A percentile compares a stretch with the other conserved stretches of the same genome.
These are phyloP conservation scores for Amphiprion percula DNA, from an alignment of 2,113 vertebrate genomes.

Conservation along the genomic window DNA sequence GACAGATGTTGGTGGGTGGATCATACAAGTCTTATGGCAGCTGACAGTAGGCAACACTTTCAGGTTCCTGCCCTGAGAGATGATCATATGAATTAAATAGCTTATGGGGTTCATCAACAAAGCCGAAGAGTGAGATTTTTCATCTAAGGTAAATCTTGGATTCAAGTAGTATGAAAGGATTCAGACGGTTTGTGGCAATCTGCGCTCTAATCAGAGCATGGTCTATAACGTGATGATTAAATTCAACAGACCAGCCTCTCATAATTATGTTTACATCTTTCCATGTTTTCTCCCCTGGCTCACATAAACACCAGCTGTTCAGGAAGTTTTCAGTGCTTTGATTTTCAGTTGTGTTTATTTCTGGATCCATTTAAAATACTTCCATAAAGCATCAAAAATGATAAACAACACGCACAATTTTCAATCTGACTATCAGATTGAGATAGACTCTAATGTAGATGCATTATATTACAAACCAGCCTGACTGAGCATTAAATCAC, in stretches of 20 bases:
- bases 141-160: background rate
- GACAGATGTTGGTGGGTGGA: slow-evolving; percentile 63
- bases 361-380: slow-evolving; percentile 19
- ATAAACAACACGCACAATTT: slow-evolving; percentile 3
- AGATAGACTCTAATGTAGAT: background rate
- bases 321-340: background rate
- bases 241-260: slow-evolving; percentile 7
- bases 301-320: slow-evolving; percentile 34
- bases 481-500: no score
- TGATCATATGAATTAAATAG: slow-evolving; percentile 20
- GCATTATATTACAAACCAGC: no score
- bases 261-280: slow-evolving; percentile 17
- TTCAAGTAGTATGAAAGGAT: slow-evolving; percentile 9
- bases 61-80: slow-evolving; percentile 25
- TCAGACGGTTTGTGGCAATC: slow-evolving; percentile 3
- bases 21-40: slow-evolving; percentile 32
- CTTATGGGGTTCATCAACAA: slow-evolving; percentile 26
- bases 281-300: slow-evolving; percentile 19
- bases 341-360: slow-evolving; percentile 15
- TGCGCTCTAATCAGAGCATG: background rate
- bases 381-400: slow-evolving; percentile 10
- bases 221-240: background rate
- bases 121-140: slow-evolving; percentile 6
- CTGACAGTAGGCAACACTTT: slow-evolving; percentile 11
- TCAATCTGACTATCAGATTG: background rate